Conservation (phyloP, 2,797 vertebrate species). For the Cossypha heuglini region DNA sequence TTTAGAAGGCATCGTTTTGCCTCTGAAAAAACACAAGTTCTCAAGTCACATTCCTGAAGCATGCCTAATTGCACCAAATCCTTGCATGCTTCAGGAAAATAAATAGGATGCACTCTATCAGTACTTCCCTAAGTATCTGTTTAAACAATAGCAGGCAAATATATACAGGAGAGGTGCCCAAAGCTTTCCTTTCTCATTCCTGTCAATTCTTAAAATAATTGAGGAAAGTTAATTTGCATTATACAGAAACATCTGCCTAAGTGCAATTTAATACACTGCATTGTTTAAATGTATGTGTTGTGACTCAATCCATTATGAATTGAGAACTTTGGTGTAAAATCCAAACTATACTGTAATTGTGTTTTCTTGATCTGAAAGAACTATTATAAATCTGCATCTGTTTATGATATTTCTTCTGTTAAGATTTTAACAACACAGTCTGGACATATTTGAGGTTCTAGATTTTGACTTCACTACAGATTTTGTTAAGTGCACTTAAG, state of each 20-base stretch:
- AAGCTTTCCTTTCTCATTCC: background rate
- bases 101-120: background rate
- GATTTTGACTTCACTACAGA: background rate
- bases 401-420: background rate
- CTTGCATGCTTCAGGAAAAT: background rate
- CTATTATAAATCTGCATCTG: background rate
- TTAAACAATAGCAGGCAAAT: background rate
- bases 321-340: background rate
- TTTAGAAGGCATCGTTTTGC: background rate
- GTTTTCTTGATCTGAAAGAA: background rate
- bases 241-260: background rate
- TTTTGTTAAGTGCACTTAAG: background rate
- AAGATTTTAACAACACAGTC: background rate
- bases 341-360: background rate
- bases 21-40: background rate
- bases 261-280: background rate
- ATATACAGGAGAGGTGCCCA: background rate
- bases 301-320: background rate
- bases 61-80: background rate
- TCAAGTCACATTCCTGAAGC: background rate
- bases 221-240: background rate
- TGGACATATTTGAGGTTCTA: background rate
- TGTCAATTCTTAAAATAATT: background rate
- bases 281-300: background rate
- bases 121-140: background rate